These are phyloP conservation scores for Micromussa lordhowensis DNA, from an alignment of 92 coral and sea anemone genomes.

Conservation along the genomic window DNA sequence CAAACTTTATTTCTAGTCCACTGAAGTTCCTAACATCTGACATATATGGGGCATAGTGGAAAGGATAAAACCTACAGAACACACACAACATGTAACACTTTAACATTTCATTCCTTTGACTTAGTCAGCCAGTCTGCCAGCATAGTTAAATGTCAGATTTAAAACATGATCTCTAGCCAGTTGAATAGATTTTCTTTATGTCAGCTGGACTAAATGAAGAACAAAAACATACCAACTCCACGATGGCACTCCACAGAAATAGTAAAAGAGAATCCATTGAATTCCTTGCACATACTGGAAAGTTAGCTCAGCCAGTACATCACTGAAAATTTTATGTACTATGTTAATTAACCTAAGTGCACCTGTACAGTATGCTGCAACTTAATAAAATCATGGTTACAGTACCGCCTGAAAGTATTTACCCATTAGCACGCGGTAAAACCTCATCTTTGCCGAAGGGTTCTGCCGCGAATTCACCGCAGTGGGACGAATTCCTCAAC, in stretches of 20 bases:
- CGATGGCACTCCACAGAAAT: constrained; percentile 94
- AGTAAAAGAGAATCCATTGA: constrained; percentile 96
- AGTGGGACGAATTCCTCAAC: no score
- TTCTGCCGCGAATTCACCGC: no score
- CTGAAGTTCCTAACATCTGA: constrained; percentile 86
- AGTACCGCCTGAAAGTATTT: no score
- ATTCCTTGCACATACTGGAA: constrained; percentile 91
- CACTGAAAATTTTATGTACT: constrained; percentile 44
- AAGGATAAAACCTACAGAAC: constrained; percentile 89
- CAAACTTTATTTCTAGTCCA: constrained; percentile 62
- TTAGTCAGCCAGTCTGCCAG: background rate
- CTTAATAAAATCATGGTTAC: background rate
- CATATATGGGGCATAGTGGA: constrained; percentile 95
- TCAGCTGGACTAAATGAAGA: background rate
- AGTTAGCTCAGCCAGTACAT: constrained; percentile 67
- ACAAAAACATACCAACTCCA: constrained; percentile 91
- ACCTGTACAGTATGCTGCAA: background rate
- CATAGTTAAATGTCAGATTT: background rate
- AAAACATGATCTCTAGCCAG: background rate
- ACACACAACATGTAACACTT: background rate
- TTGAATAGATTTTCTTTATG: background rate
- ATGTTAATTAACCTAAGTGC: no score
- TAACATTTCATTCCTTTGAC: background rate
- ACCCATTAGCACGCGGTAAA: no score
- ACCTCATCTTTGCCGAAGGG: no score